Conservation (phyloP, 2,888 invertebrate genomes). For the Conus canariensis region DNA sequence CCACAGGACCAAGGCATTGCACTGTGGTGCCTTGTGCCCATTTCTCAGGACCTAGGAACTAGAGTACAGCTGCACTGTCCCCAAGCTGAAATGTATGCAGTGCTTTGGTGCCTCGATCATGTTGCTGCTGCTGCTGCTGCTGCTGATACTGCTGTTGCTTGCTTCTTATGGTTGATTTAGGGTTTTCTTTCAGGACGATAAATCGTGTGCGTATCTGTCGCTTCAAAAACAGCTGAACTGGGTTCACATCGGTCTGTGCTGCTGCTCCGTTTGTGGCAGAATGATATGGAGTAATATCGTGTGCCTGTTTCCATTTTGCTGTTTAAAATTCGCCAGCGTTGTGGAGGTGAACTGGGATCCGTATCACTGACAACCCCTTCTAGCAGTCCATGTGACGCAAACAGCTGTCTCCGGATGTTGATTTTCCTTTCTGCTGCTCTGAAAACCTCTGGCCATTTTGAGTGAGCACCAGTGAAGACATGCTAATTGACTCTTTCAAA, state of each 20-base stretch:
- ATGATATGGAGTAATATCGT: conserved; percentile 51
- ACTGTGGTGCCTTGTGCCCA: neutral
- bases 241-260: too few relatives aligned
- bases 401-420: neutral
- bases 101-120: neutral
- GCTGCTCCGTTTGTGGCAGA: conserved; percentile 51
- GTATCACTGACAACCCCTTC: too few relatives aligned
- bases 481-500: too few relatives aligned
- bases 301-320: conserved; percentile 43
- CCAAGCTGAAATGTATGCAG: neutral
- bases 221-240: too few relatives aligned
- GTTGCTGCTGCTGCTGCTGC: too few relatives aligned
- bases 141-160: too few relatives aligned
- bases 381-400: conserved; percentile 43
- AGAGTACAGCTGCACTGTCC: neutral
- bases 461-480: too few relatives aligned
- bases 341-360: conserved; percentile 41
- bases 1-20: neutral
- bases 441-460: too few relatives aligned
- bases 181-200: too few relatives aligned
- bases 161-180: too few relatives aligned
- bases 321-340: conserved; percentile 47
- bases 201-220: conserved; percentile 31
- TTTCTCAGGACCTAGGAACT: neutral
- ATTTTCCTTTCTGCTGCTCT: conserved; percentile 24